Evolutionary conservation across 2,797 vertebrate species (phyloP).

Genomic region (Sarcophilus harrisii): DNA sequence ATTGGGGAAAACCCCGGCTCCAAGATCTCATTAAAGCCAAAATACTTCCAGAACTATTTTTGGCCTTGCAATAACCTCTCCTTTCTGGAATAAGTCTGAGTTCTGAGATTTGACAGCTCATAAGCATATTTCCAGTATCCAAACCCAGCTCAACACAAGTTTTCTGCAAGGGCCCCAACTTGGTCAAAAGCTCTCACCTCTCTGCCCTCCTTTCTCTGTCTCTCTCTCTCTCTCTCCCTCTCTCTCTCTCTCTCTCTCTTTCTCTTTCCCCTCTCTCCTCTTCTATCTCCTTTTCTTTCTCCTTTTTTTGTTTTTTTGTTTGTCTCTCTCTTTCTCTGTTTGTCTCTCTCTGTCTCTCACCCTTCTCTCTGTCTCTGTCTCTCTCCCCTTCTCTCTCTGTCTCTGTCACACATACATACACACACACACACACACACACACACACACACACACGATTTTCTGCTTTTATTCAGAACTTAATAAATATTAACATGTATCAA

Average conservation of each 20-base stretch:
- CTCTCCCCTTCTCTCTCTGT: too few species aligned
- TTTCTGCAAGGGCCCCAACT: not conserved
- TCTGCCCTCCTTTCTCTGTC: not conserved
- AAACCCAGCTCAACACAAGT: fast-evolving
- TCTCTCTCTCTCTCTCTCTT: too few species aligned
- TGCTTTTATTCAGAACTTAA: not conserved
- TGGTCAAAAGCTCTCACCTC: not conserved
- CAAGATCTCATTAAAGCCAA: slow-evolving; percentile 55
- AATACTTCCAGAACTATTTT: not conserved
- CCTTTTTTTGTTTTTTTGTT: not conserved
- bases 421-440: too few species aligned
- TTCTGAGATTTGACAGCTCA: not conserved
- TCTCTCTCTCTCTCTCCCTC: too few species aligned
- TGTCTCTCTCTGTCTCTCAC: too few species aligned
- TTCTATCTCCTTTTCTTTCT: too few species aligned
- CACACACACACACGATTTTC: not conserved
- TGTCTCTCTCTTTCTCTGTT: too few species aligned
- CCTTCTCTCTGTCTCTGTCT: too few species aligned
- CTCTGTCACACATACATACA: too few species aligned
- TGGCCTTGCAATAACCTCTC: slow-evolving; percentile 21
- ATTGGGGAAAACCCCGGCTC: not conserved
- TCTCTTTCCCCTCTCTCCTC: not conserved
- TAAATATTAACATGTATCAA: not conserved
- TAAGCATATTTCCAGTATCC: not conserved
- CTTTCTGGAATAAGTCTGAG: slow-evolving; percentile 7